Conservation (phyloP, 2,113 vertebrate genomes). For the Bos javanicus region DNA sequence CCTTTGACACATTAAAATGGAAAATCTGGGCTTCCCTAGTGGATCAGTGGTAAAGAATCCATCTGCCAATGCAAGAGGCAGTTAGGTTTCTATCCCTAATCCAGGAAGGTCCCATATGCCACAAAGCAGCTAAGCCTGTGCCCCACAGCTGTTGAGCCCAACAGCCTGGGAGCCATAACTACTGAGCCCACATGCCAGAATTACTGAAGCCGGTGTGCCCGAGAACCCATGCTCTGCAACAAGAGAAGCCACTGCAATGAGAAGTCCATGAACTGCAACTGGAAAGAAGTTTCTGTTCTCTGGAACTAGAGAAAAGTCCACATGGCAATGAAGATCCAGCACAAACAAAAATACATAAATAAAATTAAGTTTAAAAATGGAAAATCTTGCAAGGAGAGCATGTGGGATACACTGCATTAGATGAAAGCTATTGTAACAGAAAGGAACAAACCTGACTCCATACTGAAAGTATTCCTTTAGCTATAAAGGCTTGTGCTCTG, state of each 20-base stretch:
- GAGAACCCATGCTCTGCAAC: not conserved
- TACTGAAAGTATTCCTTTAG: not conserved
- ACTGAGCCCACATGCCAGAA: not conserved
- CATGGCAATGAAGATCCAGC: fast-evolving
- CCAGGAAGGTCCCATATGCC: not conserved
- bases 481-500: not conserved
- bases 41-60: not conserved
- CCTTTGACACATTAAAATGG: not conserved
- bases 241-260: not conserved
- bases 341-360: not conserved
- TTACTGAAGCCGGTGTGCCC: not conserved
- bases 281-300: not conserved
- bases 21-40: not conserved
- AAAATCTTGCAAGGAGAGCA: not conserved
- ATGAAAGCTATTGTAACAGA: not conserved
- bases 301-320: not conserved
- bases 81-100: not conserved
- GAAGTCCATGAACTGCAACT: not conserved
- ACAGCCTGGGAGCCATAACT: not conserved
- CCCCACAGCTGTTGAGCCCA: not conserved
- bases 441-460: not conserved
- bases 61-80: not conserved
- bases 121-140: not conserved
- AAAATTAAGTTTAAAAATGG: not conserved
- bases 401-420: not conserved